These are phyloP conservation scores for Drosophila triauraria DNA, from an alignment of 1,140 invertebrate species.

Conservation along the genomic window DNA sequence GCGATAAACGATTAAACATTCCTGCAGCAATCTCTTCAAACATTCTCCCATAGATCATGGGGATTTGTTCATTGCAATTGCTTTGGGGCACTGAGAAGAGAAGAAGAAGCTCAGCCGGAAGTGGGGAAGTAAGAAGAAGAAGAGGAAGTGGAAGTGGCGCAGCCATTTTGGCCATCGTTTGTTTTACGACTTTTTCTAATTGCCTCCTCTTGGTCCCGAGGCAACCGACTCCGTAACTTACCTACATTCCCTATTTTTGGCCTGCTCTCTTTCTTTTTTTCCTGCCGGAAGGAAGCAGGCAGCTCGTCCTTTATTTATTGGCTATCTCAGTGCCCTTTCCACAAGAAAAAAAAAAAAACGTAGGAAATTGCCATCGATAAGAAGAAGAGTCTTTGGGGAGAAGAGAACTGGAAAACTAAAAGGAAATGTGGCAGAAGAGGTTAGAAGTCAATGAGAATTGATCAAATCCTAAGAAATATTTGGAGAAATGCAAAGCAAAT, in stretches of 20 bases:
- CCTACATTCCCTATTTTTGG: constrained; percentile 24
- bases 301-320: constrained; percentile 68
- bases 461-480: background rate
- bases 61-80: constrained; percentile 43
- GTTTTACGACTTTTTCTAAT: constrained; percentile 72
- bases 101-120: background rate
- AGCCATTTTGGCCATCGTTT: constrained; percentile 59
- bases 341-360: background rate
- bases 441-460: background rate
- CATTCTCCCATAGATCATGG: constrained; percentile 43
- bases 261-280: background rate
- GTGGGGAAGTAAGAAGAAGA: background rate
- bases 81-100: background rate
- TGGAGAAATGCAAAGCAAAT: no score
- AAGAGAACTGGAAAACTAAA: background rate
- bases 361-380: constrained; percentile 61
- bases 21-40: constrained; percentile 15
- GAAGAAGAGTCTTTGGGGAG: constrained; percentile 31
- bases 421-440: no score
- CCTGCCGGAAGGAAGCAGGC: constrained; percentile 27
- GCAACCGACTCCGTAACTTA: constrained; percentile 27
- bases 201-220: constrained; percentile 39
- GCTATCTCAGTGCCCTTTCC: constrained; percentile 10
- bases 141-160: background rate
- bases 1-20: constrained; percentile 42